These are phyloP conservation scores for Eledona agricola DNA, from an alignment of 2,888 invertebrate genomes.

Conservation along the genomic window DNA sequence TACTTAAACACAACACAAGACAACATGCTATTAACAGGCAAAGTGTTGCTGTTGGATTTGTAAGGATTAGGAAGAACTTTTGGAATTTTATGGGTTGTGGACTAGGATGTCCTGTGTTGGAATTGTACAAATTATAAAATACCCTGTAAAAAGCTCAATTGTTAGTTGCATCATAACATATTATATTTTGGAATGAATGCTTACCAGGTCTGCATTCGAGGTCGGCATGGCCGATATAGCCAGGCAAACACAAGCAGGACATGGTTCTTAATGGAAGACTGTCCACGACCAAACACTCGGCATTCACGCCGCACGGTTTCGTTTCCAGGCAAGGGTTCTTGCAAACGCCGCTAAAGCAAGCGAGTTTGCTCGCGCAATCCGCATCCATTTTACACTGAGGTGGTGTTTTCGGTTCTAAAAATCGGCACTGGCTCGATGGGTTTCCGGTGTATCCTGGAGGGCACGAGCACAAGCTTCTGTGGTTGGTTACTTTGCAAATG, in stretches of 20 bases:
- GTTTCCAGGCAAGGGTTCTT: constrained; percentile 82
- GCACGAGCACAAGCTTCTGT: constrained; percentile 81
- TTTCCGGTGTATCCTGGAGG: constrained; percentile 84
- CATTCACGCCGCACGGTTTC: constrained; percentile 81
- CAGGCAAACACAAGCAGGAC: constrained; percentile 85
- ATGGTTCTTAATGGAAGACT: constrained; percentile 87
- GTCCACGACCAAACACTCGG: constrained; percentile 85
- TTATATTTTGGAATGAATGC: no score
- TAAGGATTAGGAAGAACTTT: constrained; percentile 15
- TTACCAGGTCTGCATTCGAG: constrained; percentile 83
- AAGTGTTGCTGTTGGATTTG: constrained; percentile 48
- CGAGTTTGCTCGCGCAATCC: constrained; percentile 85
- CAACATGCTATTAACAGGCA: no score
- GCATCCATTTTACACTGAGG: constrained; percentile 80
- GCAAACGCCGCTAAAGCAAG: constrained; percentile 82
- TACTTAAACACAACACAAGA: no score
- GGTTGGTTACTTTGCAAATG: constrained; percentile 79
- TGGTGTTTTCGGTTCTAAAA: constrained; percentile 66
- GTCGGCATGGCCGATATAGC: constrained; percentile 86
- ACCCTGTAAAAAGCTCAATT: constrained; percentile 24
- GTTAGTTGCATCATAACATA: constrained; percentile 1
- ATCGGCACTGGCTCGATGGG: constrained; percentile 73
- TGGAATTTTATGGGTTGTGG: no score
- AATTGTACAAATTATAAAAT: no score
- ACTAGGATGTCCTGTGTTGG: no score